A percentile compares a stretch with the other conserved stretches of the same genome.
Evolutionary conservation across 1,140 invertebrate genomes (phyloP).

Genomic region (Atopsyche davidsoni): DNA sequence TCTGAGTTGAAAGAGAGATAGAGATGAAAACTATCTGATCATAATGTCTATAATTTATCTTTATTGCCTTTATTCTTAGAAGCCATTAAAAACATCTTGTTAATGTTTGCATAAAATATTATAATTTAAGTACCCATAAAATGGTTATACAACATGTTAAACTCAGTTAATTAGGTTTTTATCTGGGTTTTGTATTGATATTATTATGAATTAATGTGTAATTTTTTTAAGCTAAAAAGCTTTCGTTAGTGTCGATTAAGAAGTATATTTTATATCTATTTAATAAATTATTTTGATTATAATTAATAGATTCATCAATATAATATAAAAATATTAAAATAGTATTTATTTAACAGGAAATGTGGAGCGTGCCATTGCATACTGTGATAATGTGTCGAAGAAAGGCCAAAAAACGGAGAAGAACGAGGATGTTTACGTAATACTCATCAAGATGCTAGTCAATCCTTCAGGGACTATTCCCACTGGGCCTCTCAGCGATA

Average conservation of each 20-base stretch:
- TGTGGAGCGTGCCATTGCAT: conserved; percentile 71
- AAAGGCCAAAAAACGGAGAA: conserved; percentile 35
- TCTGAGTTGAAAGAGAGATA: too few relatives aligned
- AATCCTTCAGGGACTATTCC: conserved; percentile 50
- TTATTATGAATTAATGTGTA: too few relatives aligned
- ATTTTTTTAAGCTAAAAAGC: not conserved
- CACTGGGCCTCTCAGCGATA: conserved; percentile 38
- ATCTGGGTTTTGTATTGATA: too few relatives aligned
- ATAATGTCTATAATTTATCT: too few relatives aligned
- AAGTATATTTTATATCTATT: conserved; percentile 6
- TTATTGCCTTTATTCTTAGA: too few relatives aligned
- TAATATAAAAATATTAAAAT: too few relatives aligned
- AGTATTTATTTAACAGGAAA: conserved; percentile 59
- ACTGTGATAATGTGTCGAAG: conserved; percentile 69
- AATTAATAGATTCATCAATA: not conserved
- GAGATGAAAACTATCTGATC: too few relatives aligned
- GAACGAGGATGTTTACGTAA: conserved; percentile 60
- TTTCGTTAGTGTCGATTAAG: not conserved
- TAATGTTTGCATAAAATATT: too few relatives aligned
- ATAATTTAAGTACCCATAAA: too few relatives aligned
- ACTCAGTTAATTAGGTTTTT: too few relatives aligned
- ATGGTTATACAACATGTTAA: too few relatives aligned
- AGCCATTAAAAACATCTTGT: too few relatives aligned
- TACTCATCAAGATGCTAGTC: conserved; percentile 58
- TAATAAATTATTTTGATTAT: not conserved